Conservation (phyloP, 2,113 vertebrate genomes). For the Microtus ochrogaster region DNA sequence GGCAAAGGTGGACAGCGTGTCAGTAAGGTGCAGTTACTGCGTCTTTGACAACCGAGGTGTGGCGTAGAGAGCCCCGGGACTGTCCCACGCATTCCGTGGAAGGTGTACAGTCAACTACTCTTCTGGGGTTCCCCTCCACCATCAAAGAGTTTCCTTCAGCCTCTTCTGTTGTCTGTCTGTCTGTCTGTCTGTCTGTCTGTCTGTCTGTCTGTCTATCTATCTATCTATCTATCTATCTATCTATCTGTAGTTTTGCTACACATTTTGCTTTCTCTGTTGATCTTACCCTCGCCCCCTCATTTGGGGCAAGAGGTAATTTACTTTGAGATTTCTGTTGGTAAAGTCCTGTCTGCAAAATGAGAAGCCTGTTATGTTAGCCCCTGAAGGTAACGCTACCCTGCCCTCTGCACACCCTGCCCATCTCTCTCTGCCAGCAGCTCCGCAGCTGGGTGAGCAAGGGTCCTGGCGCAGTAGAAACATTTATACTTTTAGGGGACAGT, state of each 20-base stretch:
- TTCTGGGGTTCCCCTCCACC: background rate
- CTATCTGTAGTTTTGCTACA: background rate
- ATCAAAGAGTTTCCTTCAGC: background rate
- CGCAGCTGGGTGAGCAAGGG: background rate
- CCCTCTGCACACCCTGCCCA: background rate
- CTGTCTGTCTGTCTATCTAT: too few relatives aligned
- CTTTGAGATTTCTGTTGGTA: conserved; percentile 55
- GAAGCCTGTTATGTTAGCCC: background rate
- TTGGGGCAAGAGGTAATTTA: conserved; percentile 33
- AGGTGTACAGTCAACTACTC: background rate
- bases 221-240: too few relatives aligned
- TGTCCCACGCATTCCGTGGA: background rate
- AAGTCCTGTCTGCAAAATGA: conserved; percentile 30
- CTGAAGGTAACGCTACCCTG: background rate
- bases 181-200: too few relatives aligned
- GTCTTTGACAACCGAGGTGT: background rate
- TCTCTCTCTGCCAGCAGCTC: conserved; percentile 48
- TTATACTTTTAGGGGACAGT: background rate
- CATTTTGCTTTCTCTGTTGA: background rate
- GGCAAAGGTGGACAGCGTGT: conserved; percentile 1
- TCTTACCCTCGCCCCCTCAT: background rate
- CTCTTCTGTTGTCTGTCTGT: background rate
- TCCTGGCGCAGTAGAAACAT: background rate
- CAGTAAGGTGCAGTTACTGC: background rate
- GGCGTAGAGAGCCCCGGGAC: background rate